Conservation (phyloP, 2,113 vertebrate genomes). For the Dryoscopus gambensis region DNA sequence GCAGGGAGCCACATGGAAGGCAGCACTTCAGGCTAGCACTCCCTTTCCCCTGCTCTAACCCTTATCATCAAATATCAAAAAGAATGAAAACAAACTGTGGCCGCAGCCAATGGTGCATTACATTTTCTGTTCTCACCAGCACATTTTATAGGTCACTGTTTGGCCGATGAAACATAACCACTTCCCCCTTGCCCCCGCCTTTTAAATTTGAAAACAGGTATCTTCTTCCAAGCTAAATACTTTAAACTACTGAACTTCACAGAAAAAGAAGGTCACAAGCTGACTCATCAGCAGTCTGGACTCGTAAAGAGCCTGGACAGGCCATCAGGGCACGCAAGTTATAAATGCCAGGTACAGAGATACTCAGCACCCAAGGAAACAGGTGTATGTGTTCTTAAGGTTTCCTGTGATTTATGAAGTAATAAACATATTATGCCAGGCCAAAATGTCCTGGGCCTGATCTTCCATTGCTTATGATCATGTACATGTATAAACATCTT, state of each 20-base stretch:
- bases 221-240: constrained; percentile 66
- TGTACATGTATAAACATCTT: background rate
- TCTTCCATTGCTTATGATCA: background rate
- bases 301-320: background rate
- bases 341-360: constrained; percentile 1
- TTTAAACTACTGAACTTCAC: constrained; percentile 40
- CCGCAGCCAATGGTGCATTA: background rate
- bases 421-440: background rate
- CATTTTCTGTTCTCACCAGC: constrained; percentile 61
- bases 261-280: constrained; percentile 37
- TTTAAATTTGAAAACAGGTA: constrained; percentile 53
- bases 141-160: constrained; percentile 60
- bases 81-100: background rate
- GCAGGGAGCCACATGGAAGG: background rate
- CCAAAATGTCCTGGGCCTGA: background rate
- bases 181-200: background rate
- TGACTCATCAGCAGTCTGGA: background rate
- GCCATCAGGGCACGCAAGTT: background rate
- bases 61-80: constrained; percentile 38
- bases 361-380: background rate
- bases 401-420: constrained; percentile 37
- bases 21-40: background rate
- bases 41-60: constrained; percentile 15
- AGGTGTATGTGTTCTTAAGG: constrained; percentile 15
- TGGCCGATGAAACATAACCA: constrained; percentile 57